phyloP scores from a whole-genome alignment of 2,888 invertebrate genomes.

The Melieria crassipennis region DNA sequence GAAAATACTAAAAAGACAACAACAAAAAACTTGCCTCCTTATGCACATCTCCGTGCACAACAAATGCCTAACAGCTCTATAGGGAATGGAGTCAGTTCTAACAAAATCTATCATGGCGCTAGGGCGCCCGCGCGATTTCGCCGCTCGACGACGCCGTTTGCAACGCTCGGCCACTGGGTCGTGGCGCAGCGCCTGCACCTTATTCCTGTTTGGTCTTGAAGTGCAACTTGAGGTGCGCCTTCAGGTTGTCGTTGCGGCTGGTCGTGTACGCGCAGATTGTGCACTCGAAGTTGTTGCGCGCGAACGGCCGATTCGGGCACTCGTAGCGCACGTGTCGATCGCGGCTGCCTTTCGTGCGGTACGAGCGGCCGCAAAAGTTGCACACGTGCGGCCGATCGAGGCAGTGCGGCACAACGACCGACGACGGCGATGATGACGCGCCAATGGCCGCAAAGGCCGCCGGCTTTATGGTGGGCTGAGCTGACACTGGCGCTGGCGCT shows the following conservation, averaged over 20 bases:
- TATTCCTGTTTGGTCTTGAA: background rate
- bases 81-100: too few relatives aligned
- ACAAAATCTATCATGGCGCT: too few relatives aligned
- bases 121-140: too few relatives aligned
- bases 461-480: background rate
- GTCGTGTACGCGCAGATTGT: constrained; percentile 75
- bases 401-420: background rate
- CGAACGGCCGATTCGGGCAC: constrained; percentile 71
- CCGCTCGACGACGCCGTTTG: too few relatives aligned
- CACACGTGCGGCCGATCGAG: constrained; percentile 40
- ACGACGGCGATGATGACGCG: background rate
- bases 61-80: too few relatives aligned
- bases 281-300: constrained; percentile 76
- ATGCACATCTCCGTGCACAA: too few relatives aligned
- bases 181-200: too few relatives aligned
- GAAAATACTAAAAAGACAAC: background rate
- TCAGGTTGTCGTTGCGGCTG: constrained; percentile 76
- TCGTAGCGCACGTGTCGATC: constrained; percentile 75
- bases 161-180: too few relatives aligned
- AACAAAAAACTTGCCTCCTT: too few relatives aligned
- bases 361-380: constrained; percentile 49
- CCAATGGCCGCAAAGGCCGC: too few relatives aligned
- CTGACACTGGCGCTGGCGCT: background rate
- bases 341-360: constrained; percentile 67
- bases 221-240: constrained; percentile 67